These are phyloP conservation scores for Melipona quadrifasciata DNA, from an alignment of 1,140 invertebrate genomes.

Conservation along the genomic window DNA sequence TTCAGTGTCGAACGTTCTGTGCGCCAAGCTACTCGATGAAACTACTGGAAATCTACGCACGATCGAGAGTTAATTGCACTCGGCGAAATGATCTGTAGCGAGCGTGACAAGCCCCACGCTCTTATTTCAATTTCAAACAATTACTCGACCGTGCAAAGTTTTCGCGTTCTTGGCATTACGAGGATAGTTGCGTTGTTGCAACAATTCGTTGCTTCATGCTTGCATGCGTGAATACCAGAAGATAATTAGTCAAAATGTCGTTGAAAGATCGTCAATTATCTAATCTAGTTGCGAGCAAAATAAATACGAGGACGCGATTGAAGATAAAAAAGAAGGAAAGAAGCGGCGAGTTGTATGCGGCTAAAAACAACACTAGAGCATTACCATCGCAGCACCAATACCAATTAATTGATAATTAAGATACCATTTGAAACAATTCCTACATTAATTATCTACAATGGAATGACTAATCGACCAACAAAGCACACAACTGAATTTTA, in stretches of 20 bases:
- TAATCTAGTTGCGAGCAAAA: background rate
- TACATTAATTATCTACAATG: background rate
- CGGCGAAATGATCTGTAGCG: background rate
- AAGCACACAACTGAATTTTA: background rate
- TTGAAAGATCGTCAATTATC: background rate
- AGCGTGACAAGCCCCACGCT: background rate
- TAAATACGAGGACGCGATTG: background rate
- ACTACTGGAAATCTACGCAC: too few relatives aligned
- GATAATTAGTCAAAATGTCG: background rate
- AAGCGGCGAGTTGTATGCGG: too few relatives aligned
- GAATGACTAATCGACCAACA: background rate
- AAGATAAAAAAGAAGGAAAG: background rate
- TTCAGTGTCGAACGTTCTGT: background rate
- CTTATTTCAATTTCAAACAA: background rate
- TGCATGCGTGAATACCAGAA: background rate
- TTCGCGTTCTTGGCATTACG: background rate
- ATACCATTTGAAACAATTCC: background rate
- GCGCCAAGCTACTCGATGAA: background rate
- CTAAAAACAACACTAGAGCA: background rate
- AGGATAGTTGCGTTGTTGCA: background rate
- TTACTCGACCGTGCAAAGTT: background rate
- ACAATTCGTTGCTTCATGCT: background rate
- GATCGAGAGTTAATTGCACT: background rate
- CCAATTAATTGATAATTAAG: background rate
- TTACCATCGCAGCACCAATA: too few relatives aligned